A percentile compares a stretch with the other conserved stretches of the same genome.
phyloP scores from a whole-genome alignment of 2,797 vertebrate species.

The Taeniopygia guttata region DNA sequence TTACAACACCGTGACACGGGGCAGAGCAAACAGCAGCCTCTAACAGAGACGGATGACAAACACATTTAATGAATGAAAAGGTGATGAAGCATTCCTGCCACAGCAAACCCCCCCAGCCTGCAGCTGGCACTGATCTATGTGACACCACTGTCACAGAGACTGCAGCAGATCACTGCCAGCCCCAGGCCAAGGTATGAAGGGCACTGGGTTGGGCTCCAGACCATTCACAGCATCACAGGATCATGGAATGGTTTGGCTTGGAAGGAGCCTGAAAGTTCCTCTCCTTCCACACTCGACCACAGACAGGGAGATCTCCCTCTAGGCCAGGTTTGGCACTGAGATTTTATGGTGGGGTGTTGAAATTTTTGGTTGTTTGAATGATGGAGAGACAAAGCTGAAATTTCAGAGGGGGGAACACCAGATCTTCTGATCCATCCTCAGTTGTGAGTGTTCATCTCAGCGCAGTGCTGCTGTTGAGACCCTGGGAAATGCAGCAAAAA shows the following conservation, averaged over 20 bases:
- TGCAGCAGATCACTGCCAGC: neutral
- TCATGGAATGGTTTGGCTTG: neutral
- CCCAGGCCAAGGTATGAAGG: rapidly evolving
- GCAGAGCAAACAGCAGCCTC: slow-evolving; percentile 28
- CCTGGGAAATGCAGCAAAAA: neutral
- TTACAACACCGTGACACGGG: slow-evolving; percentile 8
- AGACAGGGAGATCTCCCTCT: neutral
- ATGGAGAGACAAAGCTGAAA: neutral
- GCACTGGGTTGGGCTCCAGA: neutral
- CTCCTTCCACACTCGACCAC: neutral
- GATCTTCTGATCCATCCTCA: neutral
- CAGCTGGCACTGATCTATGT: neutral
- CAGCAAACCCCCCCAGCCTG: neutral
- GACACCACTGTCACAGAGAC: neutral
- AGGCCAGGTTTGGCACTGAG: neutral
- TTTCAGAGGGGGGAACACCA: neutral
- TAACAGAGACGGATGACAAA: slow-evolving; percentile 38
- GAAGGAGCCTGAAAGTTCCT: neutral
- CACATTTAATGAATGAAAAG: slow-evolving; percentile 31
- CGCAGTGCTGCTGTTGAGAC: neutral
- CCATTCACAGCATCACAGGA: neutral
- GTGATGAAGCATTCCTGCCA: slow-evolving; percentile 28
- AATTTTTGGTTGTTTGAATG: neutral
- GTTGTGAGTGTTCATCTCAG: neutral
- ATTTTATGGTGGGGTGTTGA: neutral